phyloP scores from a whole-genome alignment of 2,888 invertebrate genomes.

The Unio pictorum region DNA sequence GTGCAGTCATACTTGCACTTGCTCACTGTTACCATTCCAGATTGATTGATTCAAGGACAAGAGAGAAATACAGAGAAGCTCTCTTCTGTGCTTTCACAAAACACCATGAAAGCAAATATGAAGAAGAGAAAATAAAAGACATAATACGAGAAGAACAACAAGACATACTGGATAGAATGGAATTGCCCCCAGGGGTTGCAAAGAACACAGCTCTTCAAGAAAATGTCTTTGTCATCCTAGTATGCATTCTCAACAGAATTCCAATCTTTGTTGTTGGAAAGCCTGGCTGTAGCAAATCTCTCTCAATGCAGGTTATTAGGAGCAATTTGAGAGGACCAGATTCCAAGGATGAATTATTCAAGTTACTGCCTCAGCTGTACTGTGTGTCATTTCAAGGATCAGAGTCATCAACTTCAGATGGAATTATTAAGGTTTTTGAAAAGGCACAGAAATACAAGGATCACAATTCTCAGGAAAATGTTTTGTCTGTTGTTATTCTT shows the following conservation, averaged over 20 bases:
- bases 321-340: slow-evolving; percentile 50
- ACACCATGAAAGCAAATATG: not conserved
- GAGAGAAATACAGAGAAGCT: slow-evolving; percentile 20
- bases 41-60: slow-evolving; percentile 15
- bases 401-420: slow-evolving; percentile 56
- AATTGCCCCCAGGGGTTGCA: slow-evolving; percentile 43
- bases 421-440: slow-evolving; percentile 54
- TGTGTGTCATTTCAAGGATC: slow-evolving; percentile 55
- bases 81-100: slow-evolving; percentile 14
- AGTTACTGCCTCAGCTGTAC: slow-evolving; percentile 40
- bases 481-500: too few relatives aligned
- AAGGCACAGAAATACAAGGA: slow-evolving; percentile 47
- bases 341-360: slow-evolving; percentile 44
- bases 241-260: slow-evolving; percentile 47
- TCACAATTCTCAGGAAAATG: too few relatives aligned
- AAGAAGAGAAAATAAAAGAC: slow-evolving; percentile 14
- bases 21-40: slow-evolving; percentile 38
- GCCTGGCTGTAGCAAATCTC: slow-evolving; percentile 55
- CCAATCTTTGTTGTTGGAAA: slow-evolving; percentile 55
- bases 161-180: slow-evolving; percentile 44
- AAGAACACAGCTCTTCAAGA: slow-evolving; percentile 47
- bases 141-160: slow-evolving; percentile 39
- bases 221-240: slow-evolving; percentile 53
- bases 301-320: slow-evolving; percentile 50
- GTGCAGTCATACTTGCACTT: slow-evolving; percentile 30